These are phyloP conservation scores for Hylia prasina DNA, from an alignment of 2,113 vertebrate species.

Conservation along the genomic window DNA sequence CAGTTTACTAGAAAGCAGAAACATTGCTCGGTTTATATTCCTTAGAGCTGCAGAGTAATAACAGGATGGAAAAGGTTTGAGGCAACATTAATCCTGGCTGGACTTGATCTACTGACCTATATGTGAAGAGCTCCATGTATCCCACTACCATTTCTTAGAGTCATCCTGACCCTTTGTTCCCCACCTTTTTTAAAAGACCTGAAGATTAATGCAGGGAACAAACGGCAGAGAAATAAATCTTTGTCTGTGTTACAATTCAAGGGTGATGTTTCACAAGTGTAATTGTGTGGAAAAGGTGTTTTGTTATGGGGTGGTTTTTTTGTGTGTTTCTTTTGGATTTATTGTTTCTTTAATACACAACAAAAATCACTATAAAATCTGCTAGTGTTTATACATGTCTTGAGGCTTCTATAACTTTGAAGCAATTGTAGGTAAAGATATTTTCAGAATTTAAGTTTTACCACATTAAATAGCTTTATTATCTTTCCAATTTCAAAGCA, in stretches of 20 bases:
- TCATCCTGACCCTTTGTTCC: background rate
- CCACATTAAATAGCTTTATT: background rate
- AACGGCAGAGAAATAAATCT: constrained; percentile 3
- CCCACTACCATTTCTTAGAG: constrained; percentile 1
- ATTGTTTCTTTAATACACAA: background rate
- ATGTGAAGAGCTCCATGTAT: background rate
- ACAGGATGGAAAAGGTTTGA: background rate
- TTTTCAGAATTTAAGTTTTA: background rate
- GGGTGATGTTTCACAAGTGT: background rate
- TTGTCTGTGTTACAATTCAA: background rate
- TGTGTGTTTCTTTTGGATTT: background rate
- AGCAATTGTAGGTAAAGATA: background rate
- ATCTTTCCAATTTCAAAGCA: constrained; percentile 23
- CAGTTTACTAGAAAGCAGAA: constrained; percentile 23
- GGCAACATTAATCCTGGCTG: background rate
- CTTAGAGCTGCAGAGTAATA: background rate
- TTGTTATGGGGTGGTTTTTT: fast-evolving
- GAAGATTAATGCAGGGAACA: constrained; percentile 28
- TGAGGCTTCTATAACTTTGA: background rate
- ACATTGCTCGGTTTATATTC: background rate
- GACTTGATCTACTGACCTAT: background rate
- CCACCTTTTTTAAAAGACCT: constrained; percentile 27
- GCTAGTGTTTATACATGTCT: background rate
- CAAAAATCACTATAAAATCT: background rate
- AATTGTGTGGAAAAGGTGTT: background rate